Base-by-base conservation (phyloP, 1,140 invertebrate genomes). In the Formica selysi region DNA sequence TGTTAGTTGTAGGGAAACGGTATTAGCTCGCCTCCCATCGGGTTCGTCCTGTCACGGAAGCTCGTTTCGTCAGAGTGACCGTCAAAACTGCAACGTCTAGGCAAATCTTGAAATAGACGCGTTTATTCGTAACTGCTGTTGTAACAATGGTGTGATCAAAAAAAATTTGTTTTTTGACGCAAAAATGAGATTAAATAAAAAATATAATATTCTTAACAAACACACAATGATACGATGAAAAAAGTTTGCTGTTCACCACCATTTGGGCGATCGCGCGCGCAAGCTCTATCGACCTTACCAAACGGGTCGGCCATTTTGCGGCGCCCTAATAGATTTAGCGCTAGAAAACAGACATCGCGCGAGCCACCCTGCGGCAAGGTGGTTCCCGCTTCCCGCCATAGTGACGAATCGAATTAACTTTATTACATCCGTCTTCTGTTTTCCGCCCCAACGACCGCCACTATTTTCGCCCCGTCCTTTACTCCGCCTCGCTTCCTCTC, bases 331-430 rank as follows among this genome's bases (percentile, higher is more conserved):
- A 93, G 90, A 92, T 87, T 92, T 92, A 88, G 70, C 61, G 93
- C 91, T 93, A 94, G 93, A 93, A 94, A 94, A 92, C 93, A 94
- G 93, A 92, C 92, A 86, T 74, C 73, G 38, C 79, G 61, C 36
- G 65, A 62, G 44, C 64, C 68, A 79, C 64, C 76, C 90, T 74
- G 79, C 78, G 76, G 67, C 76, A 84, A 91, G 64, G 76, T 81
- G 71, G 86, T 86, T 87, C 71, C 86, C 86, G 87, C 54, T 74
- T 32, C 22, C 85, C 86, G 87, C 85, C 36, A 13, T 83, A 81
- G 68, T 89, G 87, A 93, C 90, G 92, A 94, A 94, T 94, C 91
- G 89, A 93, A 95, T 95, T 95, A 95, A 92, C 94, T 94, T 95
- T 95, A 95, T 95, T 94, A 91, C 92, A 91, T 94, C 93, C 93